Evolutionary conservation across 2,113 vertebrate genomes (phyloP).

Genomic region (Leuciscus idus): DNA sequence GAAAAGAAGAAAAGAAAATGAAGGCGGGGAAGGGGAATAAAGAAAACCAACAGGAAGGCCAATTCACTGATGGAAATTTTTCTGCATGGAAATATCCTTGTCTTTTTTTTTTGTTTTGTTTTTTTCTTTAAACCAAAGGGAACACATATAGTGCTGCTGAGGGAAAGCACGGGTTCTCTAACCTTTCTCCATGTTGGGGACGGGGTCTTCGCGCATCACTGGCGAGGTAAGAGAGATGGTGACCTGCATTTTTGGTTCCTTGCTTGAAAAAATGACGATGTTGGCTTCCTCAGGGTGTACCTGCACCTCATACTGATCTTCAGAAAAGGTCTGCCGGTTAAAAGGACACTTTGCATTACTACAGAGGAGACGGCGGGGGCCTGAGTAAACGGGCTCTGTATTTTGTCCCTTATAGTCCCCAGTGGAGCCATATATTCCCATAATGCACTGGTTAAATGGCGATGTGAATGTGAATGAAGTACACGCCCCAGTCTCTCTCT

Average conservation of each 20-base stretch:
- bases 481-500: conserved; percentile 73
- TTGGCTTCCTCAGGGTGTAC: conserved; percentile 79
- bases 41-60: conserved; percentile 17
- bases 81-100: conserved; percentile 3
- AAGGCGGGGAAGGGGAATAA: not conserved
- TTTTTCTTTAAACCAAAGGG: conserved; percentile 20
- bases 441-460: not conserved
- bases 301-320: conserved; percentile 85
- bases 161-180: conserved; percentile 83
- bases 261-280: conserved; percentile 82
- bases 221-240: conserved; percentile 84
- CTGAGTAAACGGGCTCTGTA: not conserved
- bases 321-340: conserved; percentile 84
- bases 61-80: not conserved
- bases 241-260: conserved; percentile 86
- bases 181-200: conserved; percentile 81
- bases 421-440: not conserved
- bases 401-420: not conserved
- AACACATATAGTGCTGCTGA: conserved; percentile 63
- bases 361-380: conserved; percentile 70
- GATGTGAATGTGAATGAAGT: not conserved
- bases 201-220: conserved; percentile 83
- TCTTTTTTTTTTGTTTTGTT: not conserved
- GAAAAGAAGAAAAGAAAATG: conserved; percentile 50
- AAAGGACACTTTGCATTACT: conserved; percentile 82